phyloP scores from a whole-genome alignment of 1,140 invertebrate species.

The Brachionus plicatilis region DNA sequence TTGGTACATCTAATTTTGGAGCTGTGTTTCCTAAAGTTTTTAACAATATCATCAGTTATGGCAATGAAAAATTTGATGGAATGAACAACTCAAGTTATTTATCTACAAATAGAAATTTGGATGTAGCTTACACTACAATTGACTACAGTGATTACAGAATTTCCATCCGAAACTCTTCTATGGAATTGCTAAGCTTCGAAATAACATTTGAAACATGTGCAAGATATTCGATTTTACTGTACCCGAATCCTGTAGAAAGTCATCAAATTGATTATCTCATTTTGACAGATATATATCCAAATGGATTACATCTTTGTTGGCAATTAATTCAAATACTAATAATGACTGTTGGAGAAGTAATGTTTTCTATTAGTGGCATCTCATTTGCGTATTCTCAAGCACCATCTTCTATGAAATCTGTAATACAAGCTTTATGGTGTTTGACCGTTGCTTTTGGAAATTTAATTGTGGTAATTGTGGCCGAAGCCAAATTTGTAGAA shows the following conservation, averaged over 20 bases:
- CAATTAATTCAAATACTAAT: constrained; percentile 78
- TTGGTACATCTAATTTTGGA: background rate
- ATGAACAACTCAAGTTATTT: background rate
- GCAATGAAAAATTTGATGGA: background rate
- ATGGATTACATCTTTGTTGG: constrained; percentile 69
- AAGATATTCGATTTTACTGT: constrained; percentile 26
- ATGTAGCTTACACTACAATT: background rate
- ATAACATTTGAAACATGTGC: constrained; percentile 5
- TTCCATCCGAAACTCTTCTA: background rate
- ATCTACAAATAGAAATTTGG: background rate
- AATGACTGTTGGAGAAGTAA: constrained; percentile 74
- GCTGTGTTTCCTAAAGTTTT: background rate
- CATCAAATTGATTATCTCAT: background rate
- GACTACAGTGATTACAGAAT: constrained; percentile 12
- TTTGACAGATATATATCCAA: constrained; percentile 30
- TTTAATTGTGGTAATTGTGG: constrained; percentile 77
- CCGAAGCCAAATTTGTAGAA: constrained; percentile 59
- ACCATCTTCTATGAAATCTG: constrained; percentile 80
- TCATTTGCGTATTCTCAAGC: constrained; percentile 82
- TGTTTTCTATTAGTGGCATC: constrained; percentile 83
- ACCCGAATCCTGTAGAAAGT: background rate
- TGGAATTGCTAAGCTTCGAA: background rate
- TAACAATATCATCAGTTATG: constrained; percentile 7
- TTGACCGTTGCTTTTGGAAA: constrained; percentile 84
- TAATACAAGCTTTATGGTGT: constrained; percentile 80